Percentiles rank a stretch among this genome's conserved stretches.
Evolutionary conservation across 2,888 invertebrate species (phyloP).

Genomic region (Nymphalis urticae): DNA sequence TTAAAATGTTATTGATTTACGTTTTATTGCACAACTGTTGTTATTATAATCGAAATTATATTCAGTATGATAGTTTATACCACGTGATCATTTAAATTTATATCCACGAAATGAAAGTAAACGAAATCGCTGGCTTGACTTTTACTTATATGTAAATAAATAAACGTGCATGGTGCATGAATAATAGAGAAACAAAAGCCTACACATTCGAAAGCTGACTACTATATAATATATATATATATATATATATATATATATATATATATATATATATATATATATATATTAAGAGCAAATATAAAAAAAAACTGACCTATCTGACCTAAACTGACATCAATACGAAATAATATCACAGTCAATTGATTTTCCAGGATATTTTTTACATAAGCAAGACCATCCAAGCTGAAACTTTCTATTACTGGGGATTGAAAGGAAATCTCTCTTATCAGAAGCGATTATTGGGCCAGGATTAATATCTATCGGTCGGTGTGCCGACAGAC

Average conservation of each 20-base stretch:
- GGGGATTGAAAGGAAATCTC: constrained; percentile 72
- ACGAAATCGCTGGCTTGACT: no score
- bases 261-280: no score
- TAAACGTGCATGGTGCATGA: no score
- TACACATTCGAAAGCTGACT: no score
- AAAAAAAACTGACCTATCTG: neutral
- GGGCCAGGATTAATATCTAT: constrained; percentile 68
- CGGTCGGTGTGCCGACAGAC: constrained; percentile 50
- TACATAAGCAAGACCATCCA: constrained; percentile 63
- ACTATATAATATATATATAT: no score
- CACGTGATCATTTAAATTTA: no score
- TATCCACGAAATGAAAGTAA: no score
- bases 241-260: no score
- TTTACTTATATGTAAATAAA: no score
- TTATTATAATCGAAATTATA: neutral
- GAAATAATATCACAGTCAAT: constrained; percentile 18
- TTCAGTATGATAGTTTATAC: no score
- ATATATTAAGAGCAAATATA: neutral
- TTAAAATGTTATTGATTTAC: constrained; percentile 23
- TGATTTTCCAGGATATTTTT: constrained; percentile 24
- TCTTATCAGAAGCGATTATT: constrained; percentile 71
- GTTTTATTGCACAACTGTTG: constrained; percentile 13
- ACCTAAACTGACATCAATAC: neutral
- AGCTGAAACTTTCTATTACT: constrained; percentile 77
- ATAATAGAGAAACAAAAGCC: no score